Conservation (phyloP, 2,888 invertebrate genomes). For the Polyommatus icarus region DNA sequence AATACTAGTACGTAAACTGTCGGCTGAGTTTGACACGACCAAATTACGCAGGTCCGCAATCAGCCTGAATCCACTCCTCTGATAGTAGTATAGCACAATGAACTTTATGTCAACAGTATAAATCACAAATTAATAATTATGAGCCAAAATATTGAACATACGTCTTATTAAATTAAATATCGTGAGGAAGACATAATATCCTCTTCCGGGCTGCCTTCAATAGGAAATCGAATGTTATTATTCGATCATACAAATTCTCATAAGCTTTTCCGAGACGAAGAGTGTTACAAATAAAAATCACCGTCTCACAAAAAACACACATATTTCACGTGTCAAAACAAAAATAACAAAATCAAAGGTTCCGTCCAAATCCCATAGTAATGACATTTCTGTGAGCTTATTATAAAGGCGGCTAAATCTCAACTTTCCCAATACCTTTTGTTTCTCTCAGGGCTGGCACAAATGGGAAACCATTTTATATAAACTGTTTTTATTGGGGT, state of each 20-base stretch:
- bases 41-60: no score
- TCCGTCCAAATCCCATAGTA: constrained; percentile 29
- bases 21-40: no score
- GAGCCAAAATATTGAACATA: no score
- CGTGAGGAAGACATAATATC: no score
- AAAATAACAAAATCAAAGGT: constrained; percentile 19
- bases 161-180: no score
- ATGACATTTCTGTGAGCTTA: constrained; percentile 28
- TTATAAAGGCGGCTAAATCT: constrained; percentile 30
- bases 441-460: constrained; percentile 21
- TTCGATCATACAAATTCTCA: constrained; percentile 1
- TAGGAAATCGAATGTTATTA: neutral
- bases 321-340: constrained; percentile 24
- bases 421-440: constrained; percentile 34
- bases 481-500: neutral
- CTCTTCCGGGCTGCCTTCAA: no score
- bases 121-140: no score
- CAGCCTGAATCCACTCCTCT: no score
- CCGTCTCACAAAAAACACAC: neutral
- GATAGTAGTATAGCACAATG: no score
- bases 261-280: neutral
- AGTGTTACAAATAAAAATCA: constrained; percentile 1
- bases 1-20: no score
- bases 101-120: no score
- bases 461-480: neutral